These are phyloP conservation scores for Trichonephila clavipes DNA, from an alignment of 1,140 invertebrate genomes.

Conservation along the genomic window DNA sequence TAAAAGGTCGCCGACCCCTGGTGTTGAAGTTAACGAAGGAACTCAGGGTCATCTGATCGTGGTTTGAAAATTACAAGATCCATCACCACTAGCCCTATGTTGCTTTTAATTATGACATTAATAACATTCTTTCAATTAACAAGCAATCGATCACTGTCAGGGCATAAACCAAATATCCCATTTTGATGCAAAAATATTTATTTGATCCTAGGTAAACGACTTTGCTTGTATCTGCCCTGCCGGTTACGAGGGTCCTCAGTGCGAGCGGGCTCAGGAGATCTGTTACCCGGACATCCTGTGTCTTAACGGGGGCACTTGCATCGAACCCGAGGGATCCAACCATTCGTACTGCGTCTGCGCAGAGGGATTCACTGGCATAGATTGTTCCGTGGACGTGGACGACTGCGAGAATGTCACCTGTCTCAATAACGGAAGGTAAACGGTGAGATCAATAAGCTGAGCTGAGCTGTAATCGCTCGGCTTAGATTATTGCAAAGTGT, in stretches of 20 bases:
- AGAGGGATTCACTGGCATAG: constrained; percentile 82
- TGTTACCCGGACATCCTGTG: constrained; percentile 90
- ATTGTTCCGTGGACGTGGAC: constrained; percentile 84
- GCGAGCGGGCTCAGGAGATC: constrained; percentile 88
- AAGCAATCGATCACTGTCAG: background rate
- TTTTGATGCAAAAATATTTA: background rate
- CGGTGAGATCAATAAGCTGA: constrained; percentile 10
- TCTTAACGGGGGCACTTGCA: constrained; percentile 85
- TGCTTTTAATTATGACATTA: too few relatives aligned
- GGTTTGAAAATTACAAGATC: too few relatives aligned
- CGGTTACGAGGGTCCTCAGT: constrained; percentile 89
- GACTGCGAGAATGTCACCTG: constrained; percentile 80
- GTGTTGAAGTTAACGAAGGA: too few relatives aligned
- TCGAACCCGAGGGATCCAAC: constrained; percentile 35
- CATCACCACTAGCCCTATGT: too few relatives aligned
- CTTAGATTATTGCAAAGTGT: too few relatives aligned
- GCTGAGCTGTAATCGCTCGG: too few relatives aligned
- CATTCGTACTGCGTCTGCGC: constrained; percentile 81
- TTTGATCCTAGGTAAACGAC: constrained; percentile 75
- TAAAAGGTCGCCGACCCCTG: too few relatives aligned
- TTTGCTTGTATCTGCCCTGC: constrained; percentile 88
- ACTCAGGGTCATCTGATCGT: too few relatives aligned
- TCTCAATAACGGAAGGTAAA: constrained; percentile 81
- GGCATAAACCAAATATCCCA: background rate
- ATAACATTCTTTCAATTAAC: background rate